phyloP scores from a whole-genome alignment of 2,888 invertebrate species.

The Yponomeuta malinellus region DNA sequence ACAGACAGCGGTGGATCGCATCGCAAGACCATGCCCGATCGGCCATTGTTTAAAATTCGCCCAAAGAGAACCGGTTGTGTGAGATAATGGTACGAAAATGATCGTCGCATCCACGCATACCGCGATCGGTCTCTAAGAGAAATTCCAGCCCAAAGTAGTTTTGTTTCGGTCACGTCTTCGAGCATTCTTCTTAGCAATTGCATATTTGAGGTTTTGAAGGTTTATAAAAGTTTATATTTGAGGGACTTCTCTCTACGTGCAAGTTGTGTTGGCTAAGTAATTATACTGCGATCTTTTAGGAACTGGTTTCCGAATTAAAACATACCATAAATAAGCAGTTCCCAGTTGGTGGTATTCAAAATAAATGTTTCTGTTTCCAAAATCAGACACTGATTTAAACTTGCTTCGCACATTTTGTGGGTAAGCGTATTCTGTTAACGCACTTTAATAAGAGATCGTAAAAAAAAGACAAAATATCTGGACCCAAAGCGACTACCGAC shows the following conservation, averaged over 20 bases:
- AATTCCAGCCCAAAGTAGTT: slow-evolving; percentile 33
- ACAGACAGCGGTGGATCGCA: slow-evolving; percentile 24
- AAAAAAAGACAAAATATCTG: slow-evolving; percentile 24
- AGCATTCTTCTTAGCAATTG: background rate
- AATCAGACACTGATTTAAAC: slow-evolving; percentile 32
- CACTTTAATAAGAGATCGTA: slow-evolving; percentile 24
- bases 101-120: slow-evolving; percentile 42
- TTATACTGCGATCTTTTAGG: background rate
- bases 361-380: slow-evolving; percentile 31
- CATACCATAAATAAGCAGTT: slow-evolving; percentile 10
- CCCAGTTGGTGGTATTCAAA: slow-evolving; percentile 34
- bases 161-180: slow-evolving; percentile 9
- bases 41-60: slow-evolving; percentile 65
- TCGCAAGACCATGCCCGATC: slow-evolving; percentile 16
- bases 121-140: slow-evolving; percentile 33
- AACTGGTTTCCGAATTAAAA: background rate
- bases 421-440: slow-evolving; percentile 25
- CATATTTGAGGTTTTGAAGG: slow-evolving; percentile 12
- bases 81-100: slow-evolving; percentile 55
- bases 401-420: slow-evolving; percentile 28
- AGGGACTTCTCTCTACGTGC: no score
- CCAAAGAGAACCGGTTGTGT: slow-evolving; percentile 59
- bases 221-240: no score
- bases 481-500: slow-evolving; percentile 19
- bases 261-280: no score